These are phyloP conservation scores for Pygoscelis adeliae DNA, from an alignment of 2,113 vertebrate species.

Conservation along the genomic window DNA sequence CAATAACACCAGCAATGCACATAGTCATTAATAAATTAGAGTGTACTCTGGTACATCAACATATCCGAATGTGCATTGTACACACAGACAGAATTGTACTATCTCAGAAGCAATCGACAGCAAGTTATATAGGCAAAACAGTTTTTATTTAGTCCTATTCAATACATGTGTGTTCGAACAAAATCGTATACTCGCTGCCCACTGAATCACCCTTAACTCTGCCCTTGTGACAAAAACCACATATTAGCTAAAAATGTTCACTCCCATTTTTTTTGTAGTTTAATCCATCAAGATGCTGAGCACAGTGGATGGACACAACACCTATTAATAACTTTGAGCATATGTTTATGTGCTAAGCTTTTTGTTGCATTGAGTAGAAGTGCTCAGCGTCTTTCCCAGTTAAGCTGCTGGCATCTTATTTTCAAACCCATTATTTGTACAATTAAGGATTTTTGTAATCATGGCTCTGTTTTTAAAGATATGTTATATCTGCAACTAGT, in stretches of 20 bases:
- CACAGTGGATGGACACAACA: neutral
- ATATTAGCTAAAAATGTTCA: neutral
- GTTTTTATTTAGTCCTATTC: neutral
- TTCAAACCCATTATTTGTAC: neutral
- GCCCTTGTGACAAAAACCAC: neutral
- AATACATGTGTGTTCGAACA: neutral
- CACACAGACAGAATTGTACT: neutral
- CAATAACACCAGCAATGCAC: neutral
- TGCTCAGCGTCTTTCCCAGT: neutral
- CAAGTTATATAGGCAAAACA: neutral
- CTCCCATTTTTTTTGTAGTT: neutral
- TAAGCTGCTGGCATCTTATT: neutral
- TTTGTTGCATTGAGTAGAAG: neutral
- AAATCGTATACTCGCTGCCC: neutral
- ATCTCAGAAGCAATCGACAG: neutral
- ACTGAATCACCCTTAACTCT: neutral
- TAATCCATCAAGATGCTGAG: neutral
- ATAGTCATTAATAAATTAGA: neutral
- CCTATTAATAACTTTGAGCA: too few relatives aligned
- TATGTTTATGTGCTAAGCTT: neutral
- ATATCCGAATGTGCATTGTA: neutral
- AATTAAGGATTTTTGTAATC: neutral
- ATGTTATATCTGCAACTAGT: neutral
- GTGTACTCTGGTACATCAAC: neutral
- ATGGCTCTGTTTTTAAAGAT: neutral